phyloP scores from a whole-genome alignment of 2,113 vertebrate genomes.

The Rhizomys pruinosus region DNA sequence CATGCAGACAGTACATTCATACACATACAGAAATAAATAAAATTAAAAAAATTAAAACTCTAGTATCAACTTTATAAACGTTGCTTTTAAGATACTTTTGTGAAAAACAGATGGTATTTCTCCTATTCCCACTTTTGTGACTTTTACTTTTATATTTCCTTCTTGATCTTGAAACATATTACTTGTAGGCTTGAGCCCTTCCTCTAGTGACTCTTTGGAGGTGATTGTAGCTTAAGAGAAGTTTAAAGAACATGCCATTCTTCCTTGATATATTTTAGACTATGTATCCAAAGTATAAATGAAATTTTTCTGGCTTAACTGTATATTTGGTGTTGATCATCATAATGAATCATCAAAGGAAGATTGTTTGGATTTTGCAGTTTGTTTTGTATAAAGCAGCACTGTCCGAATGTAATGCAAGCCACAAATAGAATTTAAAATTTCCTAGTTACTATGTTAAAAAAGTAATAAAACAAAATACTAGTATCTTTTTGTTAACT shows the following conservation, averaged over 20 bases:
- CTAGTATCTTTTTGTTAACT: neutral
- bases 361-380: neutral
- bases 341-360: neutral
- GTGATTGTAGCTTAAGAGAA: slow-evolving; percentile 53
- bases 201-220: neutral
- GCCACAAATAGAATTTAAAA: neutral
- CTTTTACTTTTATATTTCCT: slow-evolving; percentile 56
- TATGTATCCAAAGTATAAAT: slow-evolving; percentile 11
- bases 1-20: too few relatives aligned
- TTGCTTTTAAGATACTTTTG: slow-evolving; percentile 46
- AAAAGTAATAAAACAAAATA: neutral
- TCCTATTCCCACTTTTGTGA: neutral
- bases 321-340: neutral
- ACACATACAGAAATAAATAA: too few relatives aligned
- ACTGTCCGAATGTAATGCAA: neutral
- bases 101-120: slow-evolving; percentile 25
- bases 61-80: slow-evolving; percentile 6
- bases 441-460: neutral
- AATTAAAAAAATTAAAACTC: neutral
- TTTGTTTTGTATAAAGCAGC: neutral
- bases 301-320: slow-evolving; percentile 32
- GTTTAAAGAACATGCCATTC: slow-evolving; percentile 21
- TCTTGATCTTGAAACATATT: slow-evolving; percentile 34
- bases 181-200: slow-evolving; percentile 26
- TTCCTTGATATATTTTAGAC: slow-evolving; percentile 18